Evolutionary conservation across 2,888 invertebrate species (phyloP).

Genomic region (Drosophila tripunctata): DNA sequence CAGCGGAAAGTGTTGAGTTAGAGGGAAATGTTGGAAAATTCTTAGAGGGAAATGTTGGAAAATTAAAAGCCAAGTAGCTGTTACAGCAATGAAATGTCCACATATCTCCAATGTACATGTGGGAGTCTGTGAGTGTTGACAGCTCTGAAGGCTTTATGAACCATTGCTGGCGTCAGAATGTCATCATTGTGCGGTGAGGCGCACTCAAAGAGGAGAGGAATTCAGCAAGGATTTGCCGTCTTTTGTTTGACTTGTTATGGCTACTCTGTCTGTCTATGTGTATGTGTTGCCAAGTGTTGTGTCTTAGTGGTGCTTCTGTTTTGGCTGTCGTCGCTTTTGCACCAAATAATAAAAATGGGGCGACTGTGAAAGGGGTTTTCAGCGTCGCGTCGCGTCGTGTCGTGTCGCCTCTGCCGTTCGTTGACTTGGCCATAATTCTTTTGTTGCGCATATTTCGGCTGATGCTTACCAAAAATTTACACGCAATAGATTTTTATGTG

Average conservation of each 20-base stretch:
- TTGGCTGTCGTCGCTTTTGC: constrained; percentile 52
- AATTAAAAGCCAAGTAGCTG: constrained; percentile 72
- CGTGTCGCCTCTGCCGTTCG: constrained; percentile 60
- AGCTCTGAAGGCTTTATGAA: constrained; percentile 80
- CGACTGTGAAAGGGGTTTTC: constrained; percentile 53
- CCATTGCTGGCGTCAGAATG: constrained; percentile 81
- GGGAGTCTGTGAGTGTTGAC: constrained; percentile 14
- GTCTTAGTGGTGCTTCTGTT: constrained; percentile 28
- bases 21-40: constrained; percentile 56
- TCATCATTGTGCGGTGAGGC: constrained; percentile 56
- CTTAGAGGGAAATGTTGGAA: constrained; percentile 51
- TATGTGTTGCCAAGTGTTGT: constrained; percentile 17
- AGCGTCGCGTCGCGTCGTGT: constrained; percentile 14
- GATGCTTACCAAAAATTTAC: constrained; percentile 69
- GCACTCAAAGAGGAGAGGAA: constrained; percentile 24
- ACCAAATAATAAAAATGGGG: constrained; percentile 43
- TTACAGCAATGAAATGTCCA: constrained; percentile 42
- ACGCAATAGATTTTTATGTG: constrained; percentile 81
- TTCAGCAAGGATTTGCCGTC: constrained; percentile 45
- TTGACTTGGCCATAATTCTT: constrained; percentile 73
- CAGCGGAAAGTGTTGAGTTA: constrained; percentile 35
- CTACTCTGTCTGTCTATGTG: constrained; percentile 6
- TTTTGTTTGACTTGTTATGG: constrained; percentile 55
- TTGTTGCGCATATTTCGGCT: constrained; percentile 48
- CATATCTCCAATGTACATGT: not conserved